Base-by-base conservation (phyloP, 2,888 invertebrate genomes). In the Hesperia comma region DNA sequence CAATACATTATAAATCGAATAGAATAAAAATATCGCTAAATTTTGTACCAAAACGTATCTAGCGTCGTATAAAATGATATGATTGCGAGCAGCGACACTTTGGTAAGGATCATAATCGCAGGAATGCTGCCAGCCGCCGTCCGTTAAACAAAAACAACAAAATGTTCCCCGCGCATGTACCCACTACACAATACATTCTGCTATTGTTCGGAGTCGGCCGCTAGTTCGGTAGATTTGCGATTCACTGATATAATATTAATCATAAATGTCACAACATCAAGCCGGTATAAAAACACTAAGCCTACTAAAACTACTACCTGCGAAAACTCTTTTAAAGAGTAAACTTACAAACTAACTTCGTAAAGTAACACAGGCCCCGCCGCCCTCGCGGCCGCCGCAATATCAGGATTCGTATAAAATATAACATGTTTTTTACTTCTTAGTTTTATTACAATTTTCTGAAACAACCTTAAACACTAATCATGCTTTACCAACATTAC, bases 201-300 rank as follows among this genome's bases (percentile, higher is more conserved):
- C 80, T 88, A 85, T 87, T 80, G 87, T 87, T 86, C 85, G 79
- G 84, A 86, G 88, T 86, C 84, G 84, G 83, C 87, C 85, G 86
- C 86, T 81, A 83, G 84, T 86, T 85, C 85, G 82, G 84, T 84
- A 84, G 79, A 81, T 84, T 82, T 84, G 85, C 81, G 73, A 78
- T 82, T 78, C 80, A 83, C 82, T 83, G 77, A 82, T 88, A 87
- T 87, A 82, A 86, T 88, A 87, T 85, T 87, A 86, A 86, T 86
- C 84, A 87, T 86, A 90, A 89, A 89, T 88, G 88, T 92, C 92
- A 93, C 93, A 93, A 93, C 93, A 93, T 92, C 90, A 93, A 93
- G 93, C 93, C 87, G 84, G 93, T 93, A 93, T 93, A 93, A 93
- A 93, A 93, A 92, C 92, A 91, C 92, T 93, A 93, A 93, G 93